phyloP scores from a whole-genome alignment of 1,140 invertebrate genomes.

The Cyphomyrmex costatus region DNA sequence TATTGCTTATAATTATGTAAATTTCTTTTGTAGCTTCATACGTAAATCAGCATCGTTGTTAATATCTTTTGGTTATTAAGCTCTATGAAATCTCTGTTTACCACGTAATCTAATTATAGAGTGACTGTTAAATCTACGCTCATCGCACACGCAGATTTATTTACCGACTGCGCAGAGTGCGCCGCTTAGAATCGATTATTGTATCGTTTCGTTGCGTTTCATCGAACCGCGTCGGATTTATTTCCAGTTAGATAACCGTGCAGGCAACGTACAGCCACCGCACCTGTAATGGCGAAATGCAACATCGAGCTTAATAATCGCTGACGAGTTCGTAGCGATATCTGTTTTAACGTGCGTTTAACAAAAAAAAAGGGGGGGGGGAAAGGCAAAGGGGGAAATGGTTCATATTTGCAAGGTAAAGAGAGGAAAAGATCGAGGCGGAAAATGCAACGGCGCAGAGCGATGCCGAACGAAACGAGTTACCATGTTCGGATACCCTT shows the following conservation, averaged over 20 bases:
- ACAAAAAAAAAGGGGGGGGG: no score
- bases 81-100: slow-evolving; percentile 12
- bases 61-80: not conserved
- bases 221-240: slow-evolving; percentile 28
- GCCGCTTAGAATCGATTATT: slow-evolving; percentile 49
- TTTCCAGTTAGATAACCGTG: slow-evolving; percentile 37
- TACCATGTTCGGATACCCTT: slow-evolving; percentile 24
- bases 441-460: not conserved
- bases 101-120: slow-evolving; percentile 27
- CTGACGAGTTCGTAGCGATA: not conserved
- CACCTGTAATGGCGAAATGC: not conserved
- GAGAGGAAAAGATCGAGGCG: not conserved
- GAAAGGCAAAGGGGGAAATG: not conserved
- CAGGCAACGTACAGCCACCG: not conserved
- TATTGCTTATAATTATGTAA: not conserved
- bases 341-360: not conserved
- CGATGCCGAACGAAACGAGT: not conserved
- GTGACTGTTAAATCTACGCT: slow-evolving; percentile 3
- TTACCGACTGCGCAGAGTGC: slow-evolving; percentile 11
- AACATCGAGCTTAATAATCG: slow-evolving; percentile 1
- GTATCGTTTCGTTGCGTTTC: slow-evolving; percentile 35
- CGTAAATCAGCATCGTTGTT: not conserved
- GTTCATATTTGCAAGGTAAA: not conserved
- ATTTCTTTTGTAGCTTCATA: not conserved
- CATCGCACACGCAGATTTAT: slow-evolving; percentile 31